A percentile compares a stretch with the other conserved stretches of the same genome.
Conservation (phyloP, 2,113 vertebrate species). For the Hippopotamus amphibius region DNA sequence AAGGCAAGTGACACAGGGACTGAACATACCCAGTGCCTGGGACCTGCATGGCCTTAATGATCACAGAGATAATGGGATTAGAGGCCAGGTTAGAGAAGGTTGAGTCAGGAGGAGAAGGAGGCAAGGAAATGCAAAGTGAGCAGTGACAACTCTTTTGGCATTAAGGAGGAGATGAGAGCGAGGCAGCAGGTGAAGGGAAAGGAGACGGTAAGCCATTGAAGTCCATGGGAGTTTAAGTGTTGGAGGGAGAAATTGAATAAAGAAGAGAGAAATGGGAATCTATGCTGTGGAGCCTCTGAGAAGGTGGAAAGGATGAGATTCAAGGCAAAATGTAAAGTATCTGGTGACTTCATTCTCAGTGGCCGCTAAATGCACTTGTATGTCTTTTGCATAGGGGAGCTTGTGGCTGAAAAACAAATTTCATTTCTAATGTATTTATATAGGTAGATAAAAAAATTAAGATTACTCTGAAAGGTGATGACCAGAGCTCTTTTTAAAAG, state of each 20-base stretch:
- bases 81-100: neutral
- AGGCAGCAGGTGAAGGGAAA: neutral
- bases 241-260: neutral
- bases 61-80: neutral
- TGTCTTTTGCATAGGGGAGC: neutral
- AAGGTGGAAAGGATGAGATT: neutral
- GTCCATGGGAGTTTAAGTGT: neutral
- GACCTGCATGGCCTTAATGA: no score
- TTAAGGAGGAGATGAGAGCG: neutral
- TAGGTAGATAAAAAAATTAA: neutral
- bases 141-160: neutral
- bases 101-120: neutral
- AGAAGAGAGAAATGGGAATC: neutral
- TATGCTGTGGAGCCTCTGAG: neutral
- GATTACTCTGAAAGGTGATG: neutral
- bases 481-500: neutral
- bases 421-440: neutral
- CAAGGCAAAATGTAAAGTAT: neutral
- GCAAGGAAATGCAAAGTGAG: neutral
- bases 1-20: neutral
- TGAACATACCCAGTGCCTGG: neutral
- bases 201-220: neutral
- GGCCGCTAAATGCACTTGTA: neutral
- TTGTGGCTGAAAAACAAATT: neutral
- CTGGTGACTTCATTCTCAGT: neutral